Evolutionary conservation across 2,888 invertebrate species (phyloP).

Genomic region (Dinocampus coccinellae): DNA sequence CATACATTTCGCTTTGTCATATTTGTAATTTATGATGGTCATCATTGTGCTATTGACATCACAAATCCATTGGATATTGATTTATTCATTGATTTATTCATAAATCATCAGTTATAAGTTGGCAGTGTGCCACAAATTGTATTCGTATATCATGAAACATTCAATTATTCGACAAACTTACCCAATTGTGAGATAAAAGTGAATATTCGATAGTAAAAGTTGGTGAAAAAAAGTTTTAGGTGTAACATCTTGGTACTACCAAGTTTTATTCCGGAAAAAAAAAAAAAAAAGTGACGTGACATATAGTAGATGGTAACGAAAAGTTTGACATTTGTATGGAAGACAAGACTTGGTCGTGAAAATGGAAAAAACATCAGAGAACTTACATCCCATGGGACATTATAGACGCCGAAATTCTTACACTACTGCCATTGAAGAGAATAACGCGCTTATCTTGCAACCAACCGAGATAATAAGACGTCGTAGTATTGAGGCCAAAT

Average conservation of each 20-base stretch:
- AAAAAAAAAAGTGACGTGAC: neutral
- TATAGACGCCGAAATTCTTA: conserved; percentile 57
- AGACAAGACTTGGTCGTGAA: conserved; percentile 20
- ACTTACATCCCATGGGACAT: conserved; percentile 26
- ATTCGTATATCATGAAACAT: neutral
- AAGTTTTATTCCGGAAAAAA: conserved; percentile 4
- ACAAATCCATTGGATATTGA: neutral
- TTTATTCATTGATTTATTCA: neutral
- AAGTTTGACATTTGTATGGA: conserved; percentile 23
- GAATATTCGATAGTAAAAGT: neutral
- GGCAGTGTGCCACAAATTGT: neutral
- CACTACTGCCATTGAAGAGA: conserved; percentile 53
- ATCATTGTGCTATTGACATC: neutral
- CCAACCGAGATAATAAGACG: conserved; percentile 40
- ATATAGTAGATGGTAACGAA: neutral
- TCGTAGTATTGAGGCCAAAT: conserved; percentile 38
- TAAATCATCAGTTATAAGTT: neutral
- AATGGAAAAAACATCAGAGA: conserved; percentile 33
- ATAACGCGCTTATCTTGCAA: conserved; percentile 45
- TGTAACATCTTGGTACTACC: neutral
- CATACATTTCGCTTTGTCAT: neutral
- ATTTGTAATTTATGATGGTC: neutral
- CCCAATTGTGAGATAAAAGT: neutral
- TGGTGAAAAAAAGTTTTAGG: neutral
- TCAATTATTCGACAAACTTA: neutral